Conservation (phyloP, 2,888 invertebrate genomes). For the Agrochola macilenta region DNA sequence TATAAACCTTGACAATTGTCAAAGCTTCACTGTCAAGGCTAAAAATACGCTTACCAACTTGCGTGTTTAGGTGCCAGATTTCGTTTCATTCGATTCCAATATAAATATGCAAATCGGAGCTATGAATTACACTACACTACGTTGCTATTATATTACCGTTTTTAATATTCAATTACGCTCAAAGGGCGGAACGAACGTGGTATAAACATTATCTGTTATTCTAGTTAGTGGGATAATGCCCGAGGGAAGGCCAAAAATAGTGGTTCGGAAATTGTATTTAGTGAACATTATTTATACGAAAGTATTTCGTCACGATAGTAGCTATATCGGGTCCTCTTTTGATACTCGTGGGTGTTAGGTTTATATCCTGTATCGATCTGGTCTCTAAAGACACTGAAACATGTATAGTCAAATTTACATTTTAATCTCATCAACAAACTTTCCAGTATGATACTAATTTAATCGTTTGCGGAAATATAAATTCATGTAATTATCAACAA, state of each 20-base stretch:
- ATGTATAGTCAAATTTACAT: background rate
- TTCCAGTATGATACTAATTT: conserved; percentile 26
- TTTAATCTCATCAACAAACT: conserved; percentile 9
- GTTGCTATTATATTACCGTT: conserved; percentile 42
- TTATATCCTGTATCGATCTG: background rate
- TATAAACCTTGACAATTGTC: background rate
- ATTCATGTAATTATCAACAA: conserved; percentile 65
- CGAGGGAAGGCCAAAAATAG: conserved; percentile 43
- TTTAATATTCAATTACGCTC: conserved; percentile 64
- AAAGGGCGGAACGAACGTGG: conserved; percentile 46
- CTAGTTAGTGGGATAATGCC: conserved; percentile 49
- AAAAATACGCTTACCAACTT: background rate
- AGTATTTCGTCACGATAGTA: conserved; percentile 1
- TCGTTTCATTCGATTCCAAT: conserved; percentile 25
- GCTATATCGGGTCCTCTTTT: background rate
- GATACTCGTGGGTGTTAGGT: conserved; percentile 8
- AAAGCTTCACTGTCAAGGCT: conserved; percentile 2
- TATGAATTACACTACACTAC: conserved; percentile 46
- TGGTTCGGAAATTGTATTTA: conserved; percentile 41
- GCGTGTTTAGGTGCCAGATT: conserved; percentile 32
- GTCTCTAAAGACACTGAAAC: background rate
- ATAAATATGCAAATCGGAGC: conserved; percentile 47
- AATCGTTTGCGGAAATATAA: conserved; percentile 49
- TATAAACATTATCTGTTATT: conserved; percentile 55
- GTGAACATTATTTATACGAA: background rate